phyloP scores from a whole-genome alignment of 1,140 invertebrate species.

The Drosophila athabasca region DNA sequence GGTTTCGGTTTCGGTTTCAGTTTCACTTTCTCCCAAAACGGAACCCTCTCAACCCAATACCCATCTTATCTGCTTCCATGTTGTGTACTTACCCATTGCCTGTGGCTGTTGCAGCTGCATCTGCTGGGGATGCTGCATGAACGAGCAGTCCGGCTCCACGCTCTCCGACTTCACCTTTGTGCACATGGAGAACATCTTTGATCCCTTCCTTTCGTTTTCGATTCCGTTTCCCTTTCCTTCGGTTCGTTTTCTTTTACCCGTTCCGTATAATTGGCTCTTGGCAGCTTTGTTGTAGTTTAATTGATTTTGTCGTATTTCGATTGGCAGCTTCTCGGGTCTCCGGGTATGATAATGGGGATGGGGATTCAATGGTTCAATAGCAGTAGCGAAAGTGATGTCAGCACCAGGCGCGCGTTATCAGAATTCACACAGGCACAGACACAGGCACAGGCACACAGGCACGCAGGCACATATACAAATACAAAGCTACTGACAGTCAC shows the following conservation, averaged over 20 bases:
- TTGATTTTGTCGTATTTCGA: constrained; percentile 48
- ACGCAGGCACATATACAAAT: constrained; percentile 12
- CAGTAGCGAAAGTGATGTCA: constrained; percentile 64
- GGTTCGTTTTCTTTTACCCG: neutral
- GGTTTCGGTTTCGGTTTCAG: constrained; percentile 31
- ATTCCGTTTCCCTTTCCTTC: neutral
- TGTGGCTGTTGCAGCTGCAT: constrained; percentile 67
- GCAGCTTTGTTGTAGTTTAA: constrained; percentile 67
- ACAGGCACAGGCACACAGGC: constrained; percentile 19
- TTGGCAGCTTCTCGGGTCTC: constrained; percentile 36
- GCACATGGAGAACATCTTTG: constrained; percentile 82
- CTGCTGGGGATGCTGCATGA: constrained; percentile 56
- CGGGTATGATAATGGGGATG: neutral
- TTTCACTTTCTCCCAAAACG: constrained; percentile 33
- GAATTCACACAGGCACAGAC: constrained; percentile 21
- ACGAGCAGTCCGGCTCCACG: constrained; percentile 57
- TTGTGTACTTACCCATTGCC: constrained; percentile 66
- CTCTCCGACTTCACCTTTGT: constrained; percentile 74
- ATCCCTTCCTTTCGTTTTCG: constrained; percentile 2
- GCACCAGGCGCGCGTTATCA: constrained; percentile 54
- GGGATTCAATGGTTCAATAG: constrained; percentile 31
- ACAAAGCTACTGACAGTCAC: neutral
- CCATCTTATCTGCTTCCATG: neutral
- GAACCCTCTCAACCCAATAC: neutral
- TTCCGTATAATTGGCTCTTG: constrained; percentile 42